Base-by-base conservation (phyloP, 2,888 invertebrate genomes). In the Ariolimax columbianus region DNA sequence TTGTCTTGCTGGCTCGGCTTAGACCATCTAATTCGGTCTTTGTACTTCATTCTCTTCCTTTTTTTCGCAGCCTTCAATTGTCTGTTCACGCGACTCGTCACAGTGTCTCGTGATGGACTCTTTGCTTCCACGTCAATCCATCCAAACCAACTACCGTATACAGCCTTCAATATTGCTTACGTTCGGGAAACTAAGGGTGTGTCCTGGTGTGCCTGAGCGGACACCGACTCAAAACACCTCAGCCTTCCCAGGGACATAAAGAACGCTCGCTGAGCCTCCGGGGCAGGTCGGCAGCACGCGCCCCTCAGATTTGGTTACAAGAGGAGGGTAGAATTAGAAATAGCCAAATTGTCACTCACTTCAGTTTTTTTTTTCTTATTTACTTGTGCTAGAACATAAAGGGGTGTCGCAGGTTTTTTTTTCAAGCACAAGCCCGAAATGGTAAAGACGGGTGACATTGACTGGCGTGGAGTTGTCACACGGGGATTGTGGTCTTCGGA, bases 261-360 rank as follows among this genome's bases (percentile, higher is more conserved):
- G 73, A 73, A 73, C 43, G 43, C 73, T 26, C 36, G 1, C 4
- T 47, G 51, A 51, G 75, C 75, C 75, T 75, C 51, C 30, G n/a
- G 75, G 75, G 75, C 75, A 36, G 33, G n/a, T 51, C 51, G 30
- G 47, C 51, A 47, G 9, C 75, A 75, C 75, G 75, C 75, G 30
- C 6, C 75, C 33, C 33, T 75, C 73, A 17, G 26, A n/a, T 1
- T 66, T 66, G n/a, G n/a, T 33, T 3, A 3, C 33, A 11, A n/a
- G 75, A 75, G 14, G 30, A 75, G 75, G 51, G 33, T 75, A 47
- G 30, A 75, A 75, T 47, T 75, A 75, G 75, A 75, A 75, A 75
- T 51, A 19, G 51, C 33, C 43, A 51, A 75, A 51, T 75, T 75
- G 75, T 33, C 75, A 51, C 33, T 23, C 33, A 51, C 51, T 75